Percentiles rank a stretch among this genome's conserved stretches.
These are phyloP conservation scores for Drosophila mulleri DNA, from an alignment of 2,888 invertebrate genomes.

Conservation along the genomic window DNA sequence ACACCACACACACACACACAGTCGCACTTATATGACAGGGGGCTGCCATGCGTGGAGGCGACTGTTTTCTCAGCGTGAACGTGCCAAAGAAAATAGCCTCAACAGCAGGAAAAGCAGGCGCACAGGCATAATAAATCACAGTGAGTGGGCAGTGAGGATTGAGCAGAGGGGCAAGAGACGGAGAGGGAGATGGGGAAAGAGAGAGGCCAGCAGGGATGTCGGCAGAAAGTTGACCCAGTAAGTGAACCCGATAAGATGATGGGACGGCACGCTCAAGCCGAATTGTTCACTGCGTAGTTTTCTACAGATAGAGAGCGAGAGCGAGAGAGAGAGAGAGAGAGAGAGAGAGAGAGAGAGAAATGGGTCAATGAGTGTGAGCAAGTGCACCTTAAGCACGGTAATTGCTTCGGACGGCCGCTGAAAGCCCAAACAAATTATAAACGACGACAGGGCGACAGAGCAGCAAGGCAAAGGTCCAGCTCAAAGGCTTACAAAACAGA, in stretches of 20 bases:
- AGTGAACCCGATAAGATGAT: conserved; percentile 57
- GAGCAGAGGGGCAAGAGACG: too few species aligned
- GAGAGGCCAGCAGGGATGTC: neutral
- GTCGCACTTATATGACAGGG: neutral
- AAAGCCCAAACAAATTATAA: conserved; percentile 75
- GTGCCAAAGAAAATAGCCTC: conserved; percentile 65
- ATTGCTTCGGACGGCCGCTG: conserved; percentile 72
- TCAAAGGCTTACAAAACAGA: conserved; percentile 50
- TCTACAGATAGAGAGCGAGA: neutral
- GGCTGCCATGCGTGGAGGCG: conserved; percentile 50
- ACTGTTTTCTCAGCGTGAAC: conserved; percentile 50
- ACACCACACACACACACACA: conserved; percentile 3
- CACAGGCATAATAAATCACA: conserved; percentile 51
- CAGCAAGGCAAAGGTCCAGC: conserved; percentile 26
- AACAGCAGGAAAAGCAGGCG: neutral
- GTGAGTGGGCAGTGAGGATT: neutral
- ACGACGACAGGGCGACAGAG: conserved; percentile 27
- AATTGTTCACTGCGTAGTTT: conserved; percentile 52
- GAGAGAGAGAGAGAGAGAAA: neutral
- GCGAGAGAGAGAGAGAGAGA: neutral
- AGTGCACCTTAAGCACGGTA: conserved; percentile 62
- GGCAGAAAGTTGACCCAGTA: conserved; percentile 66
- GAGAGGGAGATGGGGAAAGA: too few species aligned
- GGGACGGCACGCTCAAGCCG: conserved; percentile 29
- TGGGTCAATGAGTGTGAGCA: conserved; percentile 2